Conservation (phyloP, 1,140 invertebrate genomes). For the Brachionus asplanchnoidis region DNA sequence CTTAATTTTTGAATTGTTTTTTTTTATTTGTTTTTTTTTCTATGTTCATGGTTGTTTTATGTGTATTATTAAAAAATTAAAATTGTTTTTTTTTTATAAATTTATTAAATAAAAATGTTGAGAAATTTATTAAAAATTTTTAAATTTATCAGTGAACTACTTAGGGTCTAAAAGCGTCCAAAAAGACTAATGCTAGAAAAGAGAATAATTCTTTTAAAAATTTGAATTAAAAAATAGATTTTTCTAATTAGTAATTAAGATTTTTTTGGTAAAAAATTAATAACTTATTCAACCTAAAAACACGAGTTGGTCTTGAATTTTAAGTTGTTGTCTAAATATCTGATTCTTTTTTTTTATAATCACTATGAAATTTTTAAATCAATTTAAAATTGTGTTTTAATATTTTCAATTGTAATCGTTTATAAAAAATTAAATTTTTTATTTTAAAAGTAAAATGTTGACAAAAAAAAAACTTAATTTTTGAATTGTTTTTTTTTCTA, state of each 20-base stretch:
- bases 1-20: neutral
- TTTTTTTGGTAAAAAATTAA: too few species aligned
- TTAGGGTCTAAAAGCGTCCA: too few species aligned
- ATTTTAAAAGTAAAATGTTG: too few species aligned
- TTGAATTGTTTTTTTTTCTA: neutral
- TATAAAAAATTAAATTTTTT: neutral
- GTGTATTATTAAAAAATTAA: neutral
- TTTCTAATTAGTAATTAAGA: too few species aligned
- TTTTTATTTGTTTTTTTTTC: neutral
- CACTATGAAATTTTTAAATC: neutral
- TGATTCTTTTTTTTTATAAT: neutral
- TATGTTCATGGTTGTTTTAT: neutral
- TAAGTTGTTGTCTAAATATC: too few species aligned
- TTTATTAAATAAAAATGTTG: neutral
- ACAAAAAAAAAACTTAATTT: neutral
- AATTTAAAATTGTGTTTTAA: neutral
- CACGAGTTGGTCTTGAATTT: too few species aligned
- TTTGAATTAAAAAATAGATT: too few species aligned
- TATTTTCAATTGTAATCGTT: neutral
- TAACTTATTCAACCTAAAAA: too few species aligned
- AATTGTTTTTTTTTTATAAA: neutral
- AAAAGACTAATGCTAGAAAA: too few species aligned
- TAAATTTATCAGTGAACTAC: too few species aligned
- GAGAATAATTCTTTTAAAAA: too few species aligned
- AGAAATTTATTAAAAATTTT: too few species aligned